These are phyloP conservation scores for Accipiter virgatus DNA, from an alignment of 2,113 vertebrate genomes.

Conservation along the genomic window DNA sequence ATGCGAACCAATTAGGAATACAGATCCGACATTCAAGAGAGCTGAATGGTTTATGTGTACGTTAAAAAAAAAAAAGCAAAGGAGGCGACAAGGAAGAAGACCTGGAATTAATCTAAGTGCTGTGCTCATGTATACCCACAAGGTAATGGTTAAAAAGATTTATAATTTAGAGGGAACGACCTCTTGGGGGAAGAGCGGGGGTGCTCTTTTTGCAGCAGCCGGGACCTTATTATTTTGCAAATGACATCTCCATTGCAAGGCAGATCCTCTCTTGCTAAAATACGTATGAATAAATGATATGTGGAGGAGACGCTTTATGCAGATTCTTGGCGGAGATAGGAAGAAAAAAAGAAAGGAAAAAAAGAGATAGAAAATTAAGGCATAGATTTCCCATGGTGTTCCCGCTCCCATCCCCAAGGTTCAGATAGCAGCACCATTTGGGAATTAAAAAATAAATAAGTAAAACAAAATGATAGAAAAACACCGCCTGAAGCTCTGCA, in stretches of 20 bases:
- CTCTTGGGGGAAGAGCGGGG: slow-evolving; percentile 1
- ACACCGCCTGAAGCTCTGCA: background rate
- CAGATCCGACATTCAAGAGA: background rate
- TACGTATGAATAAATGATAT: slow-evolving; percentile 41
- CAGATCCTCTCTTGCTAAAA: background rate
- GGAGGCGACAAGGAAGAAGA: background rate
- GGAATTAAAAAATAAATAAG: background rate
- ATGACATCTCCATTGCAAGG: slow-evolving; percentile 48
- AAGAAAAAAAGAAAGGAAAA: background rate
- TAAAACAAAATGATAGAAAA: background rate
- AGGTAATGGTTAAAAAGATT: slow-evolving; percentile 33
- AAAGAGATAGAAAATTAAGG: background rate
- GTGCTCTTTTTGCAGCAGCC: slow-evolving; percentile 11
- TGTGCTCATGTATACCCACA: background rate
- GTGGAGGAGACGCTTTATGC: background rate
- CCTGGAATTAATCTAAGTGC: slow-evolving; percentile 53
- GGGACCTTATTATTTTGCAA: slow-evolving; percentile 61
- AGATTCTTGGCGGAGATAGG: background rate
- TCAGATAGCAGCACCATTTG: background rate
- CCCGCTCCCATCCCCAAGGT: background rate
- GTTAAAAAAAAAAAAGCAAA: background rate
- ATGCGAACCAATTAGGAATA: slow-evolving; percentile 63
- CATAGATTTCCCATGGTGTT: background rate
- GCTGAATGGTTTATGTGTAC: background rate
- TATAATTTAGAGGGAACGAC: slow-evolving; percentile 29